A percentile compares a stretch with the other conserved stretches of the same genome.
phyloP scores from a whole-genome alignment of 2,888 invertebrate species.

The Chymomyza caudatula region DNA sequence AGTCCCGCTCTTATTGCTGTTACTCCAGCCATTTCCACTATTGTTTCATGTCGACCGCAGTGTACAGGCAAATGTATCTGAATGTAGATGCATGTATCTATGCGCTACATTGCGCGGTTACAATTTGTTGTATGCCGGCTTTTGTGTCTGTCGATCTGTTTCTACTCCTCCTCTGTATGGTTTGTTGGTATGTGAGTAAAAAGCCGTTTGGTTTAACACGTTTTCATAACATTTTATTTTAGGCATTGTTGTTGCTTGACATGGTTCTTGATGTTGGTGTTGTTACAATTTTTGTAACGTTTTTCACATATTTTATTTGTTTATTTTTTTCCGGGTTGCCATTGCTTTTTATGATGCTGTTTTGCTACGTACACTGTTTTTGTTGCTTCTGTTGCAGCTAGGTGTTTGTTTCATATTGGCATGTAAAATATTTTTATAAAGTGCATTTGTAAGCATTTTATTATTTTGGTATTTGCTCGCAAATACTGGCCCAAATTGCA shows the following conservation, averaged over 20 bases:
- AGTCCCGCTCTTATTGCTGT: neutral
- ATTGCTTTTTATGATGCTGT: neutral
- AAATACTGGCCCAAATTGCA: neutral
- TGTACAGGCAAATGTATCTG: neutral
- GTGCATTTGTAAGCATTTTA: conserved; percentile 54
- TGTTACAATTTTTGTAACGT: neutral
- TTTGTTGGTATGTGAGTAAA: neutral
- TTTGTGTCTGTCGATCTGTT: conserved; percentile 10
- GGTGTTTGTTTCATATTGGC: conserved; percentile 28
- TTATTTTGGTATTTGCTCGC: conserved; percentile 30
- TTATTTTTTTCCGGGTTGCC: neutral
- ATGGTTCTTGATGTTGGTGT: neutral
- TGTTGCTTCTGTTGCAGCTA: neutral
- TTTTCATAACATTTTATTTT: conserved; percentile 64
- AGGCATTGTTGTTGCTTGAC: conserved; percentile 33
- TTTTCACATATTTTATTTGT: neutral
- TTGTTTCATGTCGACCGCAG: neutral
- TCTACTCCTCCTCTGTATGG: neutral
- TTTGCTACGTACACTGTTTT: neutral
- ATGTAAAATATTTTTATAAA: conserved; percentile 54
- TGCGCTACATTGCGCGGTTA: conserved; percentile 18
- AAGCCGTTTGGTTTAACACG: conserved; percentile 36
- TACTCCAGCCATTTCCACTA: neutral
- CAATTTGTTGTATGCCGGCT: conserved; percentile 13
- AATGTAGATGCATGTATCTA: neutral